Base-by-base conservation (phyloP, 2,113 vertebrate species). In the Bambusicola thoracicus region DNA sequence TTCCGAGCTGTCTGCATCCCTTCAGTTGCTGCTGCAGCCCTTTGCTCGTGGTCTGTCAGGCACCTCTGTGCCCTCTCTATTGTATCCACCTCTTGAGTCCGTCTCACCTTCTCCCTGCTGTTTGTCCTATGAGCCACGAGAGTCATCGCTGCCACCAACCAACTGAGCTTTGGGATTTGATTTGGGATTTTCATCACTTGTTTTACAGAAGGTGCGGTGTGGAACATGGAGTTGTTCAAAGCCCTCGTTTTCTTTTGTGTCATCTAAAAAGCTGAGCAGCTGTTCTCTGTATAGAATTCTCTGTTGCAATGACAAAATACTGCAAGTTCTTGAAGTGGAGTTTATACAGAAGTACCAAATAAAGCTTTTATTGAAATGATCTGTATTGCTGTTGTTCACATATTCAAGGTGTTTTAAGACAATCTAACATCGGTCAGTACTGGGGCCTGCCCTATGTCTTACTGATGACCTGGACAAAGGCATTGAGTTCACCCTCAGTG, bases 81-180 rank as follows among this genome's bases (percentile, higher is more conserved):
- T 61, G 13, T 81, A 46, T 89, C 95, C 94, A 90, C 94, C 93
- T 96, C 93, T 82, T 9, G 4, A 61, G 34, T 78, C 67, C 67
- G 76, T 67, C 43, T 44, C n/a, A 24, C 68, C 32, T 68, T 90
- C 74, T 69, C 55, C 55, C 74, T 46, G 63, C 69, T 65, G 55
- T 81, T 93, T 72, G 51, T 46, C 27, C 27, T 91, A 48, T 69
- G 46, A 68, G 16, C 77, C 2, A 1, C 53, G 69, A 84, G 69
- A 84, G 21, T 48, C 1, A 0, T 75, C 36, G 48, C 72, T 94
- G 85, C 81, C 85, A 93, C 63, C 32, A 81, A 67, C n/a, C 29
- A 17, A 11, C 56, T 21, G 29, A 85, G 58, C 32, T 89, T 90
- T 5, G 3, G 75, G 56, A 16, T 86, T 30, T 16, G 24, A 46